phyloP scores from a whole-genome alignment of 2,113 vertebrate genomes.

The Isurus oxyrinchus region DNA sequence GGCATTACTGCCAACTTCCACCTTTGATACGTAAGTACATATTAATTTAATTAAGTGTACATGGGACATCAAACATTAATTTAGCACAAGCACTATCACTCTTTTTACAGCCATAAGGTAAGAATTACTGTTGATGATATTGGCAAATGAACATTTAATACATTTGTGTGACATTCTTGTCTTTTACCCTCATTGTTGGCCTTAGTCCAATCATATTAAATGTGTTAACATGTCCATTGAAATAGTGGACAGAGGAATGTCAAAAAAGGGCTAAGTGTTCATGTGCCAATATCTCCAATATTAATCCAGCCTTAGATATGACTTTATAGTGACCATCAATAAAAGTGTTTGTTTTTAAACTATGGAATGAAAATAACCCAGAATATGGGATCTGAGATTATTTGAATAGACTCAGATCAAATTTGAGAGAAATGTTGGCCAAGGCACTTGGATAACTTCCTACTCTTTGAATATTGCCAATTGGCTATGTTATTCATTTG shows the following conservation, averaged over 20 bases:
- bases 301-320: neutral
- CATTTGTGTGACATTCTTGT: neutral
- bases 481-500: neutral
- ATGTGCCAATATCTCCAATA: neutral
- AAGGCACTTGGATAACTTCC: neutral
- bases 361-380: neutral
- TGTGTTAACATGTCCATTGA: neutral
- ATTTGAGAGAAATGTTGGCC: neutral
- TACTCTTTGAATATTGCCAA: neutral
- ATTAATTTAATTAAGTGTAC: neutral
- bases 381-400: neutral
- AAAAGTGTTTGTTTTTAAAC: neutral
- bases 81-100: neutral
- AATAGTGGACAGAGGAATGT: neutral
- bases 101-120: neutral
- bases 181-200: neutral
- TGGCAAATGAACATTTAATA: neutral
- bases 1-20: neutral
- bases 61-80: neutral
- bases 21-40: neutral
- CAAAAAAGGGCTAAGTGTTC: neutral
- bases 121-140: neutral
- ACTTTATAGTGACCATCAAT: neutral
- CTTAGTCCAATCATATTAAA: neutral
- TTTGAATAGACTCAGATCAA: neutral